phyloP scores from a whole-genome alignment of 2,888 invertebrate species.

The Lydus trimaculatus region DNA sequence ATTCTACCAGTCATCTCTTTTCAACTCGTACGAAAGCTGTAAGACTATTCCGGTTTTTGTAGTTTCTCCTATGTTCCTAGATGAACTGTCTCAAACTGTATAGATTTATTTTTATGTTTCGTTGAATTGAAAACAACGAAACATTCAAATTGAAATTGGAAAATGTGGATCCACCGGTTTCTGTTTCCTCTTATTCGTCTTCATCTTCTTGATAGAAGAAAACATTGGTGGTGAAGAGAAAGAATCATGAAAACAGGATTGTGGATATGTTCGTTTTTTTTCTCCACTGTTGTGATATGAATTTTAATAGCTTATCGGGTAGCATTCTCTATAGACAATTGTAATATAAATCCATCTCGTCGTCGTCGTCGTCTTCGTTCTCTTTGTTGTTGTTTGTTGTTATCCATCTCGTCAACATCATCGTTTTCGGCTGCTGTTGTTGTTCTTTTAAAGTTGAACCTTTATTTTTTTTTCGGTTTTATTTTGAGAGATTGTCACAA shows the following conservation, averaged over 20 bases:
- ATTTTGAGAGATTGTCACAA: neutral
- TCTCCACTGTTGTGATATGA: neutral
- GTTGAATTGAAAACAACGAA: neutral
- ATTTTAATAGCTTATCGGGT: neutral
- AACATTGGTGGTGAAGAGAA: neutral
- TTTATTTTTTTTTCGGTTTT: neutral
- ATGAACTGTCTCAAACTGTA: no score
- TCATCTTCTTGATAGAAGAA: neutral
- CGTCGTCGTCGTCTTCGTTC: neutral
- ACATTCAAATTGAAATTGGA: neutral
- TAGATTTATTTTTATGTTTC: no score
- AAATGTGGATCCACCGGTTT: conserved; percentile 1
- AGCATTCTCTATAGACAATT: neutral
- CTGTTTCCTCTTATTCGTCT: no score
- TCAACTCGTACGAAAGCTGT: no score
- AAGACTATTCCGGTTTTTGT: no score
- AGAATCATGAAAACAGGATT: neutral
- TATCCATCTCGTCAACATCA: neutral
- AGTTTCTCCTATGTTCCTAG: no score
- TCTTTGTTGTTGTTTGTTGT: no score
- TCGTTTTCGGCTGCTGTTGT: neutral
- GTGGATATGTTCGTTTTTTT: neutral
- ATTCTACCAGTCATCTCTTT: no score
- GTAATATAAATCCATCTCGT: neutral
- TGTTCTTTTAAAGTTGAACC: neutral